Base-by-base conservation (phyloP, 2,888 invertebrate genomes). In the Terebella lapidaria region DNA sequence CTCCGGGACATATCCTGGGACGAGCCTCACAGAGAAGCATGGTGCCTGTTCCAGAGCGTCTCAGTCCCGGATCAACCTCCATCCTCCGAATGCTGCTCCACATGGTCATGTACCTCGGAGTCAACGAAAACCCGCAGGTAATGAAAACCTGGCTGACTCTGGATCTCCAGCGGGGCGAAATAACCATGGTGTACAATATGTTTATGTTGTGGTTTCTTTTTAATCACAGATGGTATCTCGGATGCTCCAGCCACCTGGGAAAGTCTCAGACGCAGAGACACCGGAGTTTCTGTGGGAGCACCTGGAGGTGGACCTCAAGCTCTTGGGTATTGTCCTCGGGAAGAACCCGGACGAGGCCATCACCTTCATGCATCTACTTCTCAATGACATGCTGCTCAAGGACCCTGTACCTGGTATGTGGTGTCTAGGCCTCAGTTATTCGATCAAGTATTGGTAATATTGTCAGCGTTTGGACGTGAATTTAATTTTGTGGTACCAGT, bases 1-100 rank as follows among this genome's bases (percentile, higher is more conserved):
- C 56, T 29, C 65, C 67, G 30, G 75, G 75, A 4, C 74, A 75
- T 54, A 70, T 72, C 3, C 64, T 74, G 24, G 73, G 73, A 20
- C 49, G 60, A 22, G 71, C 73, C 18, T 57, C 61, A 1, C 56
- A 54, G 18, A 59, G 71, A 54, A 63, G 59, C 35, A 52, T 46
- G 5, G 22, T 26, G 18, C 57, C 67, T 2, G 60, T 58, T 2
- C 69, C 70, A 47, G 72, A 73, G 61, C 68, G 76, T 25, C 62
- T 76, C 52, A 61, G 66, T 15, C 63, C 69, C 15, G 58, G 67
- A 1, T 54, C 62, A 30, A 72, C 70, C 60, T 58, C 68, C 24
- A 56, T 71, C 35, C 56, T 72, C 1, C 58, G 76, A 45, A 62
- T 72, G 20, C 47, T 75, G 3, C 67, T 70, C 10, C 74, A 76